Percentiles rank a stretch among this genome's conserved stretches.
Conservation (phyloP, 1,140 invertebrate genomes). For the Vanessa atalanta region DNA sequence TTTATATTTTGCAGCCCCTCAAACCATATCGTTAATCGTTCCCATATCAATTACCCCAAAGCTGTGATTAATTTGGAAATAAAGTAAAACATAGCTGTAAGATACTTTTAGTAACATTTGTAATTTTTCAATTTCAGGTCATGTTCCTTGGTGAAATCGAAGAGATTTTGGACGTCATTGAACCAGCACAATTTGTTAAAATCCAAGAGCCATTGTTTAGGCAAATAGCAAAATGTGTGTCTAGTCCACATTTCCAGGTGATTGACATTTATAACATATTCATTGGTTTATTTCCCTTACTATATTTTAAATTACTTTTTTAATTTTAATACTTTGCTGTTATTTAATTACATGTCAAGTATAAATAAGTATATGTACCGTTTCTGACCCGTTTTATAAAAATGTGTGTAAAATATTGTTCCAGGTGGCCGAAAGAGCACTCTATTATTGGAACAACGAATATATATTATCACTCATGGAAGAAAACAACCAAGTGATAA, state of each 20-base stretch:
- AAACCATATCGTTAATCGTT: too few species aligned
- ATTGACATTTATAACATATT: neutral
- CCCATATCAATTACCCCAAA: too few species aligned
- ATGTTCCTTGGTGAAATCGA: conserved; percentile 98
- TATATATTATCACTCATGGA: conserved; percentile 97
- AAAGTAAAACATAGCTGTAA: neutral
- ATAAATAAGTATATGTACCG: neutral
- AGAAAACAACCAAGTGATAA: conserved; percentile 94
- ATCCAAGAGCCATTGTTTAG: conserved; percentile 98
- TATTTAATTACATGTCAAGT: neutral
- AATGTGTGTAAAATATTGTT: neutral
- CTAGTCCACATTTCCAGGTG: conserved; percentile 98
- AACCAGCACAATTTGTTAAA: conserved; percentile 98
- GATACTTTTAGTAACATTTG: neutral
- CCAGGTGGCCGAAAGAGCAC: conserved; percentile 97
- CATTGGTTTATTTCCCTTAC: neutral
- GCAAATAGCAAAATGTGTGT: conserved; percentile 98
- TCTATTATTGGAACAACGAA: conserved; percentile 98
- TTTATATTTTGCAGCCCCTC: too few species aligned
- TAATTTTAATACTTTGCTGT: neutral
- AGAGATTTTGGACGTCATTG: conserved; percentile 99
- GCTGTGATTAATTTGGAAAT: neutral
- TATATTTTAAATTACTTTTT: neutral
- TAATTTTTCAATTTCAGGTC: conserved; percentile 80
- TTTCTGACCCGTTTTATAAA: neutral